Conservation (phyloP, 2,888 invertebrate genomes). For the Alsophila aescularia region DNA sequence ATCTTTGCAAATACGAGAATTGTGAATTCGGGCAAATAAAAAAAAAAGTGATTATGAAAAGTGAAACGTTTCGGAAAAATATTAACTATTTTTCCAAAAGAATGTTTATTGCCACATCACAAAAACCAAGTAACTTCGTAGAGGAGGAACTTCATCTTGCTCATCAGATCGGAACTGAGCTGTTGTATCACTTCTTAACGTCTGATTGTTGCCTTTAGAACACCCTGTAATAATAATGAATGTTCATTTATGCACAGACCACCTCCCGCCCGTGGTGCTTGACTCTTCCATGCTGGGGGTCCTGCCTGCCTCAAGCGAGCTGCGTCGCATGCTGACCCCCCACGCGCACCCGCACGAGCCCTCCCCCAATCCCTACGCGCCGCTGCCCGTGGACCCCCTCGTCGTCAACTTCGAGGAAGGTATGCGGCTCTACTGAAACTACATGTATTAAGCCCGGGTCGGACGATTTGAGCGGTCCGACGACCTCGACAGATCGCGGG, state of each 20-base stretch:
- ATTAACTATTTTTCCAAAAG: no score
- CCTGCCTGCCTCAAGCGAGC: constrained; percentile 63
- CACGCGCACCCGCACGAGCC: constrained; percentile 54
- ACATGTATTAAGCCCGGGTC: constrained; percentile 66
- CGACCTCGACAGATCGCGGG: background rate
- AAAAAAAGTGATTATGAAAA: no score
- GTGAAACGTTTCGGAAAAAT: no score
- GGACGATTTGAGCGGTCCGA: constrained; percentile 53
- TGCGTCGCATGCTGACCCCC: constrained; percentile 66
- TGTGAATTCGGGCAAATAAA: no score
- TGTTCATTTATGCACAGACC: constrained; percentile 24
- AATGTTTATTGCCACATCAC: no score
- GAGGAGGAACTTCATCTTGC: no score
- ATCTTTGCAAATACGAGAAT: no score
- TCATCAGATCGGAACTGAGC: no score
- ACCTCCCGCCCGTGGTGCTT: constrained; percentile 61
- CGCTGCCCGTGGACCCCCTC: constrained; percentile 87
- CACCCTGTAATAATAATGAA: no score
- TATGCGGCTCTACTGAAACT: constrained; percentile 89
- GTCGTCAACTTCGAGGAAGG: constrained; percentile 93
- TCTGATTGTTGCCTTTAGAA: no score
- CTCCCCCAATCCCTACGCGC: constrained; percentile 64
- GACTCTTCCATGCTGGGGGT: constrained; percentile 77
- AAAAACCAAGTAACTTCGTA: no score
- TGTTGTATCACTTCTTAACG: no score